phyloP scores from a whole-genome alignment of 2,113 vertebrate genomes.

The Hucho hucho region DNA sequence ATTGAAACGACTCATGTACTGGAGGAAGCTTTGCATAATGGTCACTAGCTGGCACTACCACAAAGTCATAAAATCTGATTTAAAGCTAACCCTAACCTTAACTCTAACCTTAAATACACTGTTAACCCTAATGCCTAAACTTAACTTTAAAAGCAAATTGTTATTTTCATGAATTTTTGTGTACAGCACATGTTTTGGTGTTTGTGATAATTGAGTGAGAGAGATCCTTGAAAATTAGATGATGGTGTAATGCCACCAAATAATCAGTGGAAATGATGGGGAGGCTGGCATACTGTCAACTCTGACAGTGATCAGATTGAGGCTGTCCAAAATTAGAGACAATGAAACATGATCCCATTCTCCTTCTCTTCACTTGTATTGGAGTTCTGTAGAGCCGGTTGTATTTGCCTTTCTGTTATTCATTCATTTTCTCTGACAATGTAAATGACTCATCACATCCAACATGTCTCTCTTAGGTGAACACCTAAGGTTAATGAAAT shows the following conservation, averaged over 20 bases:
- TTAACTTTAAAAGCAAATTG: too few species aligned
- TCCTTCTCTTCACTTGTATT: conserved; percentile 26
- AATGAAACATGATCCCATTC: conserved; percentile 41
- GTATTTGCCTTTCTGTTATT: conserved; percentile 56
- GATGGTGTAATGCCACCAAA: conserved; percentile 11
- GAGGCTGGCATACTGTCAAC: conserved; percentile 28
- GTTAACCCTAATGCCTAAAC: too few species aligned
- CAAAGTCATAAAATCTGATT: too few species aligned
- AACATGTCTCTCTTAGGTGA: conserved; percentile 55
- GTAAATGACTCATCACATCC: conserved; percentile 65
- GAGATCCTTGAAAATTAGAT: background rate
- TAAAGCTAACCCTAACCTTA: too few species aligned
- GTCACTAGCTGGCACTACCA: too few species aligned
- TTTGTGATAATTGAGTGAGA: background rate
- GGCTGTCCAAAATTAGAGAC: conserved; percentile 42
- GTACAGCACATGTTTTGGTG: too few species aligned
- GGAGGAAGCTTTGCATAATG: conserved; percentile 13
- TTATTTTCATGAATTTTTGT: too few species aligned
- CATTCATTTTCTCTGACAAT: conserved; percentile 65
- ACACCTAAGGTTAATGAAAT: conserved; percentile 48
- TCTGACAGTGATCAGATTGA: conserved; percentile 28
- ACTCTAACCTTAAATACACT: too few species aligned
- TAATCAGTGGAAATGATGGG: conserved; percentile 8
- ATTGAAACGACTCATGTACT: conserved; percentile 18
- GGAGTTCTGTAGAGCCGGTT: conserved; percentile 38